A percentile compares a stretch with the other conserved stretches of the same genome.
phyloP scores from a whole-genome alignment of 1,140 invertebrate species.

The Manduca sexta region DNA sequence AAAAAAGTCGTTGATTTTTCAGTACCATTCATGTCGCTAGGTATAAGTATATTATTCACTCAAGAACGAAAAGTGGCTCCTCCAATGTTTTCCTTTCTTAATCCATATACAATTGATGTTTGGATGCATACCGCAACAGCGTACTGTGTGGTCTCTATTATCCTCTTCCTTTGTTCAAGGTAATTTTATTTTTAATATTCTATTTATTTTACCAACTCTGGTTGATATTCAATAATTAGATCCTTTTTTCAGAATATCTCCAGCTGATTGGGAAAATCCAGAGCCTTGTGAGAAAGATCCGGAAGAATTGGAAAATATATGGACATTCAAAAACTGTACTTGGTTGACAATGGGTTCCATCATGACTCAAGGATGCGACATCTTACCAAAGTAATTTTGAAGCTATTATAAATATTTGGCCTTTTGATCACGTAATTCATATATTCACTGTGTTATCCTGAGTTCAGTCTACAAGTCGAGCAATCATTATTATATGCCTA shows the following conservation, averaged over 20 bases:
- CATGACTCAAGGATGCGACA: constrained; percentile 87
- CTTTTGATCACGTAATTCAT: no score
- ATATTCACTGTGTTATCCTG: neutral
- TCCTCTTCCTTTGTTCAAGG: constrained; percentile 87
- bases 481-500: no score
- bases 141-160: constrained; percentile 84
- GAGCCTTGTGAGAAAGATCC: constrained; percentile 89
- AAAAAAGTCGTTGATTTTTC: constrained; percentile 91
- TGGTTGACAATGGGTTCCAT: constrained; percentile 88
- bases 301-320: constrained; percentile 84
- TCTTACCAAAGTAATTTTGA: constrained; percentile 79
- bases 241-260: constrained; percentile 78
- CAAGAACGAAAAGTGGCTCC: constrained; percentile 81
- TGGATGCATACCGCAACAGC: constrained; percentile 91
- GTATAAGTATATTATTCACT: constrained; percentile 86
- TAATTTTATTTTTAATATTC: constrained; percentile 38
- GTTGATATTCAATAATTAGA: neutral
- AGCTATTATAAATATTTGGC: neutral
- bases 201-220: neutral
- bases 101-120: constrained; percentile 87
- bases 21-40: constrained; percentile 91
- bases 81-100: constrained; percentile 85
- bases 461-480: no score
- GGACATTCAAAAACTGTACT: constrained; percentile 83
- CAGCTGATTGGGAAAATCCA: constrained; percentile 91